Evolutionary conservation across 2,888 invertebrate genomes (phyloP), one percentile per base, ranked within the genome.

Genomic region (Desoria tigrina): DNA sequence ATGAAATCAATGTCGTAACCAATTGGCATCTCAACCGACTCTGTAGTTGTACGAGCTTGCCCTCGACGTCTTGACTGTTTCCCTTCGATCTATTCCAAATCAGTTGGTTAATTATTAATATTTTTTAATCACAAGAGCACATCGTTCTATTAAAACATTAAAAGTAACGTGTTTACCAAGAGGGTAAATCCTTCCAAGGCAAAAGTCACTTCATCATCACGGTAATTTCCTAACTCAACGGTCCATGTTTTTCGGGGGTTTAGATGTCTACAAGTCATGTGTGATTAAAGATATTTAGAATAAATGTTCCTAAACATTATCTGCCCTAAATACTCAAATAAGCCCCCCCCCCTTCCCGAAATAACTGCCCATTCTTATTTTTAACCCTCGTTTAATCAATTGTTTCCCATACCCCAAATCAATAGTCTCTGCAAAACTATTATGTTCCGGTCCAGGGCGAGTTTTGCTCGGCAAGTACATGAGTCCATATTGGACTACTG

Each of bases 131-230:
- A 32, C n/a, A n/a, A n/a, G n/a, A n/a, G n/a, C n/a, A n/a, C n/a
- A n/a, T n/a, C n/a, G n/a, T 32, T 32, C 32, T 32, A 32, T 32
- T 7, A 32, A 32, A 32, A 11, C 32, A 32, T 32, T 4, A 32
- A 32, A n/a, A n/a, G n/a, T n/a, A n/a, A n/a, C n/a, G n/a, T n/a
- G n/a, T n/a, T n/a, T 11, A 24, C 28, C 18, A 55, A 32, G 11
- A 27, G n/a, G 28, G 27, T 26, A 16, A 55, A 24, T 27, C 28
- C 65, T 14, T 28, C 24, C 27, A 56, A 16, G 2, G 18, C 23
- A 6, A 65, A 55, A n/a, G 61, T 39, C 42, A 65, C 60, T 24
- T 65, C 65, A 21, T 42, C 21, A 18, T 65, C 65, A n/a, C 49
- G 49, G 49, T 60, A 65, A 26, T 49, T 59, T 18, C 56, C 59